Conservation (phyloP, 2,888 invertebrate species). For the Drosophila subquinaria region DNA sequence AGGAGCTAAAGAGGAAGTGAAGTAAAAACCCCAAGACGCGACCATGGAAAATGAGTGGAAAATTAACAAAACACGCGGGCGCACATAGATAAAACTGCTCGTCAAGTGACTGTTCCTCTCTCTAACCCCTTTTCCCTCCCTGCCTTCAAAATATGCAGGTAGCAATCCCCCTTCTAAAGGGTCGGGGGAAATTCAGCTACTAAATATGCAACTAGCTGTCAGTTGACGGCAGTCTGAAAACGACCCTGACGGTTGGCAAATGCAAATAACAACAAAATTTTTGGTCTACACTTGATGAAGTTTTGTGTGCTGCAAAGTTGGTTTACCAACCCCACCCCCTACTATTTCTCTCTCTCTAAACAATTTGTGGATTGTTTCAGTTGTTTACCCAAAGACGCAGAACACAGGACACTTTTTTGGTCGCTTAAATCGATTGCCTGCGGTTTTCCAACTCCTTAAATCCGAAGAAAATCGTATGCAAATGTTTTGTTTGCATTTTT, state of each 20-base stretch:
- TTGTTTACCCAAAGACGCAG: constrained; percentile 60
- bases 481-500: constrained; percentile 74
- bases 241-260: constrained; percentile 66
- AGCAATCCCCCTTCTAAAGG: background rate
- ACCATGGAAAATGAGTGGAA: constrained; percentile 71
- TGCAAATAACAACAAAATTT: constrained; percentile 69
- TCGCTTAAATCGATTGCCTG: constrained; percentile 42
- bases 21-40: constrained; percentile 10
- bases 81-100: constrained; percentile 66
- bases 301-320: constrained; percentile 33
- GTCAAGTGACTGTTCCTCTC: constrained; percentile 29
- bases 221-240: constrained; percentile 28
- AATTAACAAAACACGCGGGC: constrained; percentile 73
- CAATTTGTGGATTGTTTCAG: constrained; percentile 42
- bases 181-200: background rate
- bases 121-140: background rate
- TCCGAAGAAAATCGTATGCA: constrained; percentile 67
- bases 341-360: background rate
- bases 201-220: constrained; percentile 58
- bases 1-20: constrained; percentile 18
- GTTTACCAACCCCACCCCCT: constrained; percentile 3
- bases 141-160: constrained; percentile 29
- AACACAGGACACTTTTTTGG: constrained; percentile 31
- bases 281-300: constrained; percentile 57
- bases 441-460: background rate